Evolutionary conservation across 2,113 vertebrate species (phyloP).

Genomic region (Clupea harengus): DNA sequence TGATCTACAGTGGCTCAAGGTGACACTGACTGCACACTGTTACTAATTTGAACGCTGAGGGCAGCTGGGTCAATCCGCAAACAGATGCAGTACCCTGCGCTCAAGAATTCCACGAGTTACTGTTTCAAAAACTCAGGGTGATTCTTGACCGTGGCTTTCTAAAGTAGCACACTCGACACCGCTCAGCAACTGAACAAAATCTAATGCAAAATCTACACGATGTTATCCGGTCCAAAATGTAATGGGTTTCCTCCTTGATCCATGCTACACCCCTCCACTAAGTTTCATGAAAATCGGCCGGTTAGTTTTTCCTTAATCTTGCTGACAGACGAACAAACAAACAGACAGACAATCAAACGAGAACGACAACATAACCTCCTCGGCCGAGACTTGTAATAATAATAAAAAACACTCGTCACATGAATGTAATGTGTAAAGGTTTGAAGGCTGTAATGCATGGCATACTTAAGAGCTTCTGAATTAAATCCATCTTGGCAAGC

Average conservation of each 20-base stretch:
- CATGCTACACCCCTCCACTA: too few relatives aligned
- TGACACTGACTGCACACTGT: slow-evolving; percentile 41
- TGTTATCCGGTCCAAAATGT: background rate
- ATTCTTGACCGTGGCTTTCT: background rate
- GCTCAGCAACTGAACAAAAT: background rate
- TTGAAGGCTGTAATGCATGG: background rate
- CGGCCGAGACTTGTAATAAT: too few relatives aligned
- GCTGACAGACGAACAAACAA: too few relatives aligned
- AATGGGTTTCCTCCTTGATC: too few relatives aligned
- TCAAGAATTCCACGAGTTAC: background rate
- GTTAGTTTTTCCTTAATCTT: too few relatives aligned
- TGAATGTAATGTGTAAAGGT: background rate
- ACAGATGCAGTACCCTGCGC: background rate
- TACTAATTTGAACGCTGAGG: slow-evolving; percentile 31
- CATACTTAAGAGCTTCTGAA: background rate
- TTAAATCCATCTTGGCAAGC: background rate
- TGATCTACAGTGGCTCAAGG: background rate
- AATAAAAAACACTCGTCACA: background rate
- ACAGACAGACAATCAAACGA: too few relatives aligned
- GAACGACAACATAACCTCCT: too few relatives aligned
- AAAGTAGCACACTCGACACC: background rate
- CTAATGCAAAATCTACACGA: background rate
- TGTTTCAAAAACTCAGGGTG: background rate
- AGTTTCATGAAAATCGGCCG: too few relatives aligned
- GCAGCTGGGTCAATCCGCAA: slow-evolving; percentile 14